Evolutionary conservation across 2,888 invertebrate species (phyloP).

Genomic region (Chymomyza procnemis): DNA sequence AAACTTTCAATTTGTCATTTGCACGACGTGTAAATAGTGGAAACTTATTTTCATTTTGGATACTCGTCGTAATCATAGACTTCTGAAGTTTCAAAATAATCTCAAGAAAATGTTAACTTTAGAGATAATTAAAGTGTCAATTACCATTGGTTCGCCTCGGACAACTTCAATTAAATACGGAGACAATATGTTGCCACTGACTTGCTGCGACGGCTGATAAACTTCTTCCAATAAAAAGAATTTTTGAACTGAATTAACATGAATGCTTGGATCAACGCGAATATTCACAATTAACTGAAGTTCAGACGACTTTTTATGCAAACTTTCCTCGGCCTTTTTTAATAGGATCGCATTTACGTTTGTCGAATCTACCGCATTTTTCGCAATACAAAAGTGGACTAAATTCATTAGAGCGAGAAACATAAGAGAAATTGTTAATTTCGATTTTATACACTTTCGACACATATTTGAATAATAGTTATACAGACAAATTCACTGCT

Average conservation of each 20-base stretch:
- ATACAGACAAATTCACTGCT: too few species aligned
- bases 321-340: constrained; percentile 21
- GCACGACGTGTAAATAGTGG: too few species aligned
- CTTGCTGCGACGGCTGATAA: constrained; percentile 39
- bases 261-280: constrained; percentile 39
- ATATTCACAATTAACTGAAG: constrained; percentile 47
- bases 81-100: not conserved
- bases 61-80: not conserved
- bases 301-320: constrained; percentile 32
- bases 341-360: constrained; percentile 43
- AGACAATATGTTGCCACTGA: constrained; percentile 36
- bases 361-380: constrained; percentile 12
- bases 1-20: too few species aligned
- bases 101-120: constrained; percentile 28
- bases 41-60: too few species aligned
- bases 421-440: not conserved
- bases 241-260: constrained; percentile 29
- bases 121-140: constrained; percentile 32
- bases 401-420: not conserved
- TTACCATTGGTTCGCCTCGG: constrained; percentile 33
- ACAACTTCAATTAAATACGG: constrained; percentile 44
- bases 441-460: not conserved
- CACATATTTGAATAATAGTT: not conserved
- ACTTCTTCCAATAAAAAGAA: constrained; percentile 42
- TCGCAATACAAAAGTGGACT: not conserved